Conservation (phyloP, 1,140 invertebrate genomes). For the Zaprionus camerounensis region DNA sequence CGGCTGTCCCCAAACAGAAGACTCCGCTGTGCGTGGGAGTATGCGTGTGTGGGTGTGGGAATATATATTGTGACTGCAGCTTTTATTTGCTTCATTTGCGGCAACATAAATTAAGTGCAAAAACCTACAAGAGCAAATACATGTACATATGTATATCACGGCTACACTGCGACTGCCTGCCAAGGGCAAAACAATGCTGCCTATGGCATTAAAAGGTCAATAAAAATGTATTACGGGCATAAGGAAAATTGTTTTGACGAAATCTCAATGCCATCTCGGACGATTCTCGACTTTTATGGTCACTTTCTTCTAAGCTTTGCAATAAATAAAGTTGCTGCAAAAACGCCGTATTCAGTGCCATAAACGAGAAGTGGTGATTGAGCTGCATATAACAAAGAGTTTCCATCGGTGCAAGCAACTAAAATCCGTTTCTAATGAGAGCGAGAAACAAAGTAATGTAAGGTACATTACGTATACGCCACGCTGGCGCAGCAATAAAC, state of each 20-base stretch:
- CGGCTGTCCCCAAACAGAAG: constrained; percentile 34
- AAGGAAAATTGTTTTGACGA: constrained; percentile 49
- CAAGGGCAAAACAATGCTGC: constrained; percentile 26
- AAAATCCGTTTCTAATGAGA: constrained; percentile 39
- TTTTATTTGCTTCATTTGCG: constrained; percentile 75
- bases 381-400: background rate
- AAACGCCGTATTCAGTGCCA: constrained; percentile 7
- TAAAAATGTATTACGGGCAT: constrained; percentile 49
- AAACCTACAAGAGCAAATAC: constrained; percentile 61
- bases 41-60: constrained; percentile 16
- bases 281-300: constrained; percentile 42
- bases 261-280: constrained; percentile 42
- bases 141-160: constrained; percentile 29
- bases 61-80: constrained; percentile 37
- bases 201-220: constrained; percentile 40
- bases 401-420: constrained; percentile 50
- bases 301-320: constrained; percentile 44
- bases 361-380: constrained; percentile 23
- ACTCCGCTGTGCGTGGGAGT: constrained; percentile 1
- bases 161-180: background rate
- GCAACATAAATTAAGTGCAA: constrained; percentile 78
- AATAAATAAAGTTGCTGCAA: constrained; percentile 40
- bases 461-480: constrained; percentile 47
- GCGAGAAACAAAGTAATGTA: constrained; percentile 3
- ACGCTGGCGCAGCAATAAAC: constrained; percentile 11